Percentiles rank a stretch among this genome's conserved stretches.
phyloP scores from a whole-genome alignment of 2,888 invertebrate species.

The Eupithecia tripunctaria region DNA sequence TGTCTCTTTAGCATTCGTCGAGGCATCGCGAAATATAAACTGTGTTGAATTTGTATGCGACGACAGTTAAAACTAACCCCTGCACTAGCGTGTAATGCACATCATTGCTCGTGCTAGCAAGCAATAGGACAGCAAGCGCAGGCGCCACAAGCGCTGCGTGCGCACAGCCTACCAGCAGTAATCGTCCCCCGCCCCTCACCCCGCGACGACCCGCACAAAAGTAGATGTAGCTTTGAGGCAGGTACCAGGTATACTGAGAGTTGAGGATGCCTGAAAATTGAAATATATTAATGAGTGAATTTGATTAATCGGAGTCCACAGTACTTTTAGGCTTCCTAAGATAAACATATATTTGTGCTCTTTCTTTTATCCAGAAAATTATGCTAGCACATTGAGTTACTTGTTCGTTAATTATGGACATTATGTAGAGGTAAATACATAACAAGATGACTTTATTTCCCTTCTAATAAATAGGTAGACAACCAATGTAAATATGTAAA shows the following conservation, averaged over 20 bases:
- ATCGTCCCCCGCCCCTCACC: conserved; percentile 25
- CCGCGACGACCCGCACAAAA: conserved; percentile 50
- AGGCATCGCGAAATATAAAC: background rate
- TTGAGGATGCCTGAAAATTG: conserved; percentile 55
- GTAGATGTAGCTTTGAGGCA: conserved; percentile 62
- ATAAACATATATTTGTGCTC: background rate
- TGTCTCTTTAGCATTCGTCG: background rate
- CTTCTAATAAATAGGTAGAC: no score
- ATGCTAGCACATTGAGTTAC: background rate
- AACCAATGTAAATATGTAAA: no score
- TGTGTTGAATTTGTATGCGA: background rate
- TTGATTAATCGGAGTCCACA: background rate
- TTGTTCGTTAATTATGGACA: background rate
- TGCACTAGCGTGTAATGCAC: conserved; percentile 33
- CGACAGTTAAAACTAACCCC: conserved; percentile 25
- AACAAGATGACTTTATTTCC: no score
- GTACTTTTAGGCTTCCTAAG: background rate
- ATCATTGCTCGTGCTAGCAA: conserved; percentile 23
- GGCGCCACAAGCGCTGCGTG: conserved; percentile 54
- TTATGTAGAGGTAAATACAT: background rate
- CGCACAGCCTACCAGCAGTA: conserved; percentile 43
- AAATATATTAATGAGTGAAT: background rate
- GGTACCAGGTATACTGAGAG: conserved; percentile 54
- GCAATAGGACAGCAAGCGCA: conserved; percentile 46
- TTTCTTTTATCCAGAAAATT: background rate